Base-by-base conservation (phyloP, 2,113 vertebrate species). In the Trogon surrucura region DNA sequence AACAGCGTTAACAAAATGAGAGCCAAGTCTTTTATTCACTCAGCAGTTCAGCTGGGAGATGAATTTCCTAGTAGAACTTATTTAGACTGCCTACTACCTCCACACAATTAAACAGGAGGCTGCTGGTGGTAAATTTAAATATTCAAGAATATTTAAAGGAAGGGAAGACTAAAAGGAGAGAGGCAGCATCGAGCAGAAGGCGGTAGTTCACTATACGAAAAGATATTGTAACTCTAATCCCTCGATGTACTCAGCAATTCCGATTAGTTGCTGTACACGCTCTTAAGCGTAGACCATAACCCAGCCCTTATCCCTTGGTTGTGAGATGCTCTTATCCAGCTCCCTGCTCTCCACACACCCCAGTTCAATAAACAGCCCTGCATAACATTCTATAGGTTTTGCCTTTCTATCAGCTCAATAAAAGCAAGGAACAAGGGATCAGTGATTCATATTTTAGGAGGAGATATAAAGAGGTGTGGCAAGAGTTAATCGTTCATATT, bases 261-360 rank as follows among this genome's bases (percentile, higher is more conserved):
- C 3, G 1, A 32, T 19, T 5, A 27, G 27, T 9, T 29, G 4
- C 36, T 47, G n/a, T 20, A 45, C 20, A 54, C 0, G 0, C 25
- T 51, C 16, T 30, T 57, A 92, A 73, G 54, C 2, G 0, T 0
- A 78, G 32, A 60, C 6, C 2, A 0, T 8, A 48, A 57, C 6
- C 57, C 30, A 48, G 8, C 61, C 5, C 29, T 60, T 44, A 56
- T 4, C 4, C 32, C 5, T 86, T 54, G 9, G 2, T 32, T 54
- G 7, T 4, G 23, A 83, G 11, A 3, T 74, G 9, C 10, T 88
- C 65, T 74, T 48, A 65, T 8, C 17, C 60, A 78, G 13, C 14
- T 91, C 36, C 20, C 44, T 69, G 19, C 22, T 25, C 19, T 72
- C 51, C 44, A 38, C 11, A 16, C 10, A 27, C 2, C 7, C 9